Conservation (phyloP, 2,888 invertebrate species). For the Nudaria mundana region DNA sequence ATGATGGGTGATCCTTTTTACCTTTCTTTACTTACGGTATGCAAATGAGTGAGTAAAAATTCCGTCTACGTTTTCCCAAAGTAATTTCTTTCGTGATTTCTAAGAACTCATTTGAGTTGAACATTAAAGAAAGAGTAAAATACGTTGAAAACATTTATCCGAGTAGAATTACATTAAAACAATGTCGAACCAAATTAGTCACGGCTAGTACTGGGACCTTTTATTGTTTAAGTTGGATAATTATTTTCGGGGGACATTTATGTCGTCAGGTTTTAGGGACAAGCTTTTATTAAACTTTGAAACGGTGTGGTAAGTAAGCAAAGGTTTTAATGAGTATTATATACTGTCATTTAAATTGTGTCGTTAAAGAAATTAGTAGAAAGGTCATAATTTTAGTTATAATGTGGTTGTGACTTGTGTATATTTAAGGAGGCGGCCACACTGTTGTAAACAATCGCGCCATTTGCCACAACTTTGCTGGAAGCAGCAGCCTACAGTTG, state of each 20-base stretch:
- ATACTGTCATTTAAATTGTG: too few relatives aligned
- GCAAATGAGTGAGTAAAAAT: constrained; percentile 27
- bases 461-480: too few relatives aligned
- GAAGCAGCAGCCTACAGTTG: too few relatives aligned
- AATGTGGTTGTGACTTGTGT: too few relatives aligned
- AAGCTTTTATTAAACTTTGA: constrained; percentile 33
- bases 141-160: constrained; percentile 19
- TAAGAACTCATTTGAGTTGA: constrained; percentile 8
- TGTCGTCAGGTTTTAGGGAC: constrained; percentile 27
- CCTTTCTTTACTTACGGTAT: constrained; percentile 14
- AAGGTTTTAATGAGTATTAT: constrained; percentile 26
- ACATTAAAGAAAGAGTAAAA: constrained; percentile 11
- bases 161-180: constrained; percentile 15
- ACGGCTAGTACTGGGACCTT: constrained; percentile 21
- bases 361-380: too few relatives aligned
- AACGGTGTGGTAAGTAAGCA: constrained; percentile 25
- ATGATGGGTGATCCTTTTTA: too few relatives aligned
- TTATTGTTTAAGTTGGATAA: constrained; percentile 41
- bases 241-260: constrained; percentile 32
- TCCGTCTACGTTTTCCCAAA: constrained; percentile 28
- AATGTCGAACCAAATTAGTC: constrained; percentile 25
- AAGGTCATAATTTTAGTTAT: too few relatives aligned
- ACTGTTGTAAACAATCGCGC: too few relatives aligned
- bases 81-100: constrained; percentile 29
- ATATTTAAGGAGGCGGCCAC: too few relatives aligned